Evolutionary conservation across 2,888 invertebrate species (phyloP), one percentile per base, ranked within the genome.

Genomic region (Zhuqinia jingwanae): DNA sequence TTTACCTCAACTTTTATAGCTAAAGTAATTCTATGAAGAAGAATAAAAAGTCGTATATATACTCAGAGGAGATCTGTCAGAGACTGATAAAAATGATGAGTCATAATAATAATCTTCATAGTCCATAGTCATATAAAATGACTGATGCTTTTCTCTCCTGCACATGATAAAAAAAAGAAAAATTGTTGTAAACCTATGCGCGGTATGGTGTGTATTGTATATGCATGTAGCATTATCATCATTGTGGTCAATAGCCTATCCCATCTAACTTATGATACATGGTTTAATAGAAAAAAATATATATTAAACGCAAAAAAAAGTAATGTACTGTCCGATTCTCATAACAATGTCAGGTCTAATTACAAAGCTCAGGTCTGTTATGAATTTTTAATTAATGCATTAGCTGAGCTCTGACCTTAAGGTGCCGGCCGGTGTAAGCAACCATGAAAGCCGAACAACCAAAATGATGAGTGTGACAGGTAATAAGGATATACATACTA

Each of bases 381-480:
- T 82, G 75, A 75, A 82, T 75, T 82, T 75, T 82, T 82, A 82
- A 82, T 75, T 75, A 82, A 50, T 75, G 63, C 36, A 60, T 63
- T 50, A 25, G 6, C 30, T 75, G 60, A 75, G 27, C 82, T 82
- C 63, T 82, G 75, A 73, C 75, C 82, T 22, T 11, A 60, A 77
- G 45, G 77, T 79, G 79, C 27, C 15, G 20, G 50, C 13, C n/a
- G n/a, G n/a, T n/a, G n/a, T n/a, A n/a, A n/a, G n/a, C n/a, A n/a
- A n/a, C n/a, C n/a, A n/a, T n/a, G n/a, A n/a, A 58, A 15, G 22
- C 20, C 17, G 53, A 45, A 45, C 42, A 36, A 15, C 22, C 30
- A 17, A 73, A 25, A 36, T 11, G 56, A 75, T 75, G 36, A 36
- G 11, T 25, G 10, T 47, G 25, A 47, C 22, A 70, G 22, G 3